These are phyloP conservation scores for Tragelaphus buxtoni DNA, from an alignment of 2,113 vertebrate genomes.

Conservation along the genomic window DNA sequence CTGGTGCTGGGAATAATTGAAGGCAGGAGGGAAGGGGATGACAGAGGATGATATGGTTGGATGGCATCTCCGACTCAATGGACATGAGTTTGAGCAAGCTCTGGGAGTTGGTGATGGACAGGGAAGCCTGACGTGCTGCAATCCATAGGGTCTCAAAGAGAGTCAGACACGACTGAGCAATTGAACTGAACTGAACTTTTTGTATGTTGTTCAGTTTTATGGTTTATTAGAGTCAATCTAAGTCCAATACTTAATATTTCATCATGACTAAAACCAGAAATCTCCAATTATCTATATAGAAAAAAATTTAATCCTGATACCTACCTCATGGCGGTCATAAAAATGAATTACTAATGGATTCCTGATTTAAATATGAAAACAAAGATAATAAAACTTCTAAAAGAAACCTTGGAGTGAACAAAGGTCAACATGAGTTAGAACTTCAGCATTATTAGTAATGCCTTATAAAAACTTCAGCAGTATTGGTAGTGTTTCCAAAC, in stretches of 20 bases:
- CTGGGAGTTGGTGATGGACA: not conserved
- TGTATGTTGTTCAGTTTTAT: not conserved
- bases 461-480: not conserved
- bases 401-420: not conserved
- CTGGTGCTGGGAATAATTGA: not conserved
- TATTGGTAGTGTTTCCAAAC: not conserved
- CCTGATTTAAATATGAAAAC: not conserved
- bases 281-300: not conserved
- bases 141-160: not conserved
- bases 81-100: not conserved
- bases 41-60: not conserved
- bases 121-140: rapidly evolving
- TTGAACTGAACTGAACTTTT: not conserved
- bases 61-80: not conserved
- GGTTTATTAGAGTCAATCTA: not conserved
- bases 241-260: not conserved
- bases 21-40: not conserved
- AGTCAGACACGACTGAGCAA: rapidly evolving
- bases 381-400: not conserved
- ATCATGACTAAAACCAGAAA: not conserved
- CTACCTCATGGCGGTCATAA: not conserved
- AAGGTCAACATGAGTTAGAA: not conserved
- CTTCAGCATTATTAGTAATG: not conserved
- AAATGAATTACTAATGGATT: not conserved
- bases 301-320: not conserved